Evolutionary conservation across 1,140 invertebrate species (phyloP).

Genomic region (Heterodera schachtii): DNA sequence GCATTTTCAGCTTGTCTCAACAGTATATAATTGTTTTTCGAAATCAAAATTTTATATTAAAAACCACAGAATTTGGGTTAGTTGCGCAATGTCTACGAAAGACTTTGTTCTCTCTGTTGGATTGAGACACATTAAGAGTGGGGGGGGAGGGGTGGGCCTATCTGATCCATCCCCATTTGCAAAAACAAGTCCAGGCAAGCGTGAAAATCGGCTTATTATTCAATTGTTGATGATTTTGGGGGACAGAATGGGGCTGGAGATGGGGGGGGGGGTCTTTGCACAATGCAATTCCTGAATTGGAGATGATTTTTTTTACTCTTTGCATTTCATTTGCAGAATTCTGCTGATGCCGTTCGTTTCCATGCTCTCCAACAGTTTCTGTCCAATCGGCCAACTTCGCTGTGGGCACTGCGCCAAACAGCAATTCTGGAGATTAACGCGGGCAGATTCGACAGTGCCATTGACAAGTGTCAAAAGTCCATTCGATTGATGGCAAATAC

Average conservation of each 20-base stretch:
- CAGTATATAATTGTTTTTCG: too few species aligned
- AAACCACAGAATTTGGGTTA: too few species aligned
- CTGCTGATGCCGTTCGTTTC: conserved; percentile 20
- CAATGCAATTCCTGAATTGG: neutral
- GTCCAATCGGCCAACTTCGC: conserved; percentile 29
- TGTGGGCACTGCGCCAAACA: conserved; percentile 45
- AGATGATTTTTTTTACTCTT: neutral
- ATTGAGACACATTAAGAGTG: neutral
- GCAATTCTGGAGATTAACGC: conserved; percentile 41
- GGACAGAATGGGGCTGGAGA: neutral
- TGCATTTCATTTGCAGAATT: conserved; percentile 19
- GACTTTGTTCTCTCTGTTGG: too few species aligned
- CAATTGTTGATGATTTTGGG: neutral
- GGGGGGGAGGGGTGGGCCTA: neutral
- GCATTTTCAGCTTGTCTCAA: too few species aligned
- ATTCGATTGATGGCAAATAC: conserved; percentile 38
- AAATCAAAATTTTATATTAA: too few species aligned
- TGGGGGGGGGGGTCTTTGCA: neutral
- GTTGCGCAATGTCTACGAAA: neutral
- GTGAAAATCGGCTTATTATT: conserved; percentile 16
- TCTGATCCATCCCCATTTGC: neutral
- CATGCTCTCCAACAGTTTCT: conserved; percentile 15
- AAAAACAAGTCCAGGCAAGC: conserved; percentile 7
- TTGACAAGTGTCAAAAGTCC: conserved; percentile 46
- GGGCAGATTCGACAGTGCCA: conserved; percentile 39